phyloP scores from a whole-genome alignment of 2,888 invertebrate genomes.

The Rhagophthalmus giganteus region DNA sequence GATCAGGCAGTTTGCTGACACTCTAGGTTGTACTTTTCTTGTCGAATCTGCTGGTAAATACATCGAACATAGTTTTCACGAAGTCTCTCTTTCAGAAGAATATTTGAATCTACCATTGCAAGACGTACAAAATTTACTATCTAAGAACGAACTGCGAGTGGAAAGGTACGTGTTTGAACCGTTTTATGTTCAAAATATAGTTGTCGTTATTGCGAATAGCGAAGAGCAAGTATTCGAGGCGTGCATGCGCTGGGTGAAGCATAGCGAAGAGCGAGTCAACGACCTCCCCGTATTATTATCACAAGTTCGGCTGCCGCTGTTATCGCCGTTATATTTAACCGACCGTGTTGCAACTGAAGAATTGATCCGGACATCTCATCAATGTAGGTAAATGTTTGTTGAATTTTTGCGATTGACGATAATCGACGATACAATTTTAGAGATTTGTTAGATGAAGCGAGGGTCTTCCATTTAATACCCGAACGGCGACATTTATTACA shows the following conservation, averaged over 20 bases:
- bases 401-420: too few species aligned
- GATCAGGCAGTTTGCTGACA: constrained; percentile 78
- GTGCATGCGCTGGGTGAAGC: constrained; percentile 78
- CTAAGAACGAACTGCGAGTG: constrained; percentile 77
- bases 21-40: constrained; percentile 70
- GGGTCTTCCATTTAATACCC: constrained; percentile 86
- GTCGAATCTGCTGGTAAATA: constrained; percentile 77
- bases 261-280: constrained; percentile 62
- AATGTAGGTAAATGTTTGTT: constrained; percentile 76
- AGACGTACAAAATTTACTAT: constrained; percentile 71
- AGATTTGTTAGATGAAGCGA: constrained; percentile 84
- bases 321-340: constrained; percentile 79
- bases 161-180: constrained; percentile 48
- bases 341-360: constrained; percentile 81
- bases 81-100: constrained; percentile 76
- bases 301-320: constrained; percentile 75
- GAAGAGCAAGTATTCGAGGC: constrained; percentile 87
- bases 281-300: constrained; percentile 72
- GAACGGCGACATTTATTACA: constrained; percentile 77
- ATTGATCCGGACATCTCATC: constrained; percentile 73
- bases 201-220: too few species aligned
- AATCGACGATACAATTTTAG: too few species aligned
- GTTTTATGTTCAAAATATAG: constrained; percentile 3
- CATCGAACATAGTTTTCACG: constrained; percentile 77
- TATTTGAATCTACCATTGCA: constrained; percentile 65